Evolutionary conservation across 2,113 vertebrate species (phyloP).

Genomic region (Paracanthobrama guichenoti): DNA sequence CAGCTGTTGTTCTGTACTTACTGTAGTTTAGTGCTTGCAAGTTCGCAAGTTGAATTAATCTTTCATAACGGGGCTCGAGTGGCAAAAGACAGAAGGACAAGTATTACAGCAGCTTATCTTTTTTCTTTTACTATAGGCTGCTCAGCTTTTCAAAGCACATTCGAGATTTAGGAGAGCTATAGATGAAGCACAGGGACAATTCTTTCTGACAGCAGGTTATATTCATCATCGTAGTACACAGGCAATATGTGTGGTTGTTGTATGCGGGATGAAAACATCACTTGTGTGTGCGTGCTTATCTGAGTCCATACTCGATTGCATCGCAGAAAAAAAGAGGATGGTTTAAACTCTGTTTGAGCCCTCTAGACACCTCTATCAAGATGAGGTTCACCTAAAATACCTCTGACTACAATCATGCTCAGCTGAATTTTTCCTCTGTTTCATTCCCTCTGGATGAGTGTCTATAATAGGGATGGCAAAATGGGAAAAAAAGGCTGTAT

Average conservation of each 20-base stretch:
- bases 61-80: neutral
- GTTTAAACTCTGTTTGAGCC: constrained; percentile 57
- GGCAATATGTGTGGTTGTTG: constrained; percentile 34
- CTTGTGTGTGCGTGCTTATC: constrained; percentile 2
- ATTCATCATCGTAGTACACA: constrained; percentile 49
- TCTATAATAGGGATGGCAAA: constrained; percentile 18
- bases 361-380: constrained; percentile 41
- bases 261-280: constrained; percentile 8
- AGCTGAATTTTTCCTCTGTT: constrained; percentile 31
- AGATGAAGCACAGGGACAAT: constrained; percentile 44
- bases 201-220: constrained; percentile 52
- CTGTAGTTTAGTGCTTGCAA: constrained; percentile 30
- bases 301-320: constrained; percentile 22
- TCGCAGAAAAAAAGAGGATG: constrained; percentile 51
- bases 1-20: constrained; percentile 61
- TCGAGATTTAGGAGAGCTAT: constrained; percentile 31
- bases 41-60: neutral
- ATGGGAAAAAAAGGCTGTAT: constrained; percentile 21
- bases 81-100: neutral
- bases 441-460: constrained; percentile 9
- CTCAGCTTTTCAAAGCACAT: constrained; percentile 42
- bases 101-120: neutral
- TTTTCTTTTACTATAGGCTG: neutral
- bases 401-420: constrained; percentile 33
- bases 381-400: constrained; percentile 49